Conservation (phyloP, 2,113 vertebrate species). For the Gymnorhina tibicen region DNA sequence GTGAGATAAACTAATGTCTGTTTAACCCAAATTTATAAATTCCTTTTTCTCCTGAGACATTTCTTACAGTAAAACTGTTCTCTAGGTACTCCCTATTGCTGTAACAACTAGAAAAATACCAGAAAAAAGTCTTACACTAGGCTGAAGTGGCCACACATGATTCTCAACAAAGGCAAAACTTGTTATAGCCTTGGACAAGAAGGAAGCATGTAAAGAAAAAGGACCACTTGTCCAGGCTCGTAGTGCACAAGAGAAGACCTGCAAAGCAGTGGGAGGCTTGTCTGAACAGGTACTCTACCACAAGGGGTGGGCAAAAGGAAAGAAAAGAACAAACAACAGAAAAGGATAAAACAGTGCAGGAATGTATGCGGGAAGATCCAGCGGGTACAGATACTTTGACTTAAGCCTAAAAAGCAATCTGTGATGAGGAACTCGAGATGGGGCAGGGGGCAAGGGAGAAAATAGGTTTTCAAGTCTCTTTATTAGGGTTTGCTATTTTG, state of each 20-base stretch:
- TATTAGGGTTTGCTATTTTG: neutral
- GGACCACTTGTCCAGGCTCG: neutral
- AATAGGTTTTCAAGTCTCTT: neutral
- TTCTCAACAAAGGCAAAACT: neutral
- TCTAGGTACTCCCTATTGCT: neutral
- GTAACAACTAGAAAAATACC: neutral
- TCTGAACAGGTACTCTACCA: neutral
- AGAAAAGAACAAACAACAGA: neutral
- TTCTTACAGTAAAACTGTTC: neutral
- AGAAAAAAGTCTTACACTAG: neutral
- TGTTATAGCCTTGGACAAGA: neutral
- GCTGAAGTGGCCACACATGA: neutral
- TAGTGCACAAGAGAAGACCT: neutral
- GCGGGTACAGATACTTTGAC: neutral
- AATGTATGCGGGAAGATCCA: neutral
- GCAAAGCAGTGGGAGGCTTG: neutral
- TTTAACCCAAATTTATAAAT: neutral
- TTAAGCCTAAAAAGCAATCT: neutral
- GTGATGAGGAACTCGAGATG: neutral
- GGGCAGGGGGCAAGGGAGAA: neutral
- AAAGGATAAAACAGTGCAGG: neutral
- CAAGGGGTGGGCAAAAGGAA: neutral
- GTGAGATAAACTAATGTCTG: neutral
- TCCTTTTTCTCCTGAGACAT: neutral
- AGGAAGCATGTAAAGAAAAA: neutral